A percentile compares a stretch with the other conserved stretches of the same genome.
Evolutionary conservation across 2,888 invertebrate genomes (phyloP).

Genomic region (Amblyjoppa fuscipennis): DNA sequence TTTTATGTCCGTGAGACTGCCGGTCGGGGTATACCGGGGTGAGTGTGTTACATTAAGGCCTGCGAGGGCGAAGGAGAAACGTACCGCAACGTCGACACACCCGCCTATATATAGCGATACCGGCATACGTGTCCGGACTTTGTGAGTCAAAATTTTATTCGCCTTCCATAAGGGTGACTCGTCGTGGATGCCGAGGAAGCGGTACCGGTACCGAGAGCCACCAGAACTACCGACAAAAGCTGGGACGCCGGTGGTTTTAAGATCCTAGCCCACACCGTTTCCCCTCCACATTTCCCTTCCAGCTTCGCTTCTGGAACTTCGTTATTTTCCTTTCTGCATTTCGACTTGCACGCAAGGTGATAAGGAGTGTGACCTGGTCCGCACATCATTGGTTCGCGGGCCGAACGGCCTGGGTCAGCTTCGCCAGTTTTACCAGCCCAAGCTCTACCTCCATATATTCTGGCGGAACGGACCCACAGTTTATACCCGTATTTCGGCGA

Average conservation of each 20-base stretch:
- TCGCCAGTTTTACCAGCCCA: background rate
- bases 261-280: slow-evolving; percentile 61
- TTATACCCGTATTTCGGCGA: background rate
- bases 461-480: background rate
- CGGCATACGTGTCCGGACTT: slow-evolving; percentile 73
- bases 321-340: background rate
- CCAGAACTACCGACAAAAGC: slow-evolving; percentile 37
- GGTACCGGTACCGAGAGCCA: slow-evolving; percentile 50
- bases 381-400: background rate
- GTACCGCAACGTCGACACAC: slow-evolving; percentile 60
- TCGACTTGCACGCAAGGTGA: background rate
- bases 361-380: background rate
- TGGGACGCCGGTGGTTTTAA: slow-evolving; percentile 37
- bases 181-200: slow-evolving; percentile 50
- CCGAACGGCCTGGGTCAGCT: background rate
- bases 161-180: slow-evolving; percentile 65
- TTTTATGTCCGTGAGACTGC: slow-evolving; percentile 13
- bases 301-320: slow-evolving; percentile 18
- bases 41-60: slow-evolving; percentile 46
- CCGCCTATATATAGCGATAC: slow-evolving; percentile 70
- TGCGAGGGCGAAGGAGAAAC: slow-evolving; percentile 40
- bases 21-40: background rate
- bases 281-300: slow-evolving; percentile 42
- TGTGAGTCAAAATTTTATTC: slow-evolving; percentile 71
- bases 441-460: background rate